These are phyloP conservation scores for Ictalurus punctatus DNA, from an alignment of 2,113 vertebrate genomes.

Conservation along the genomic window DNA sequence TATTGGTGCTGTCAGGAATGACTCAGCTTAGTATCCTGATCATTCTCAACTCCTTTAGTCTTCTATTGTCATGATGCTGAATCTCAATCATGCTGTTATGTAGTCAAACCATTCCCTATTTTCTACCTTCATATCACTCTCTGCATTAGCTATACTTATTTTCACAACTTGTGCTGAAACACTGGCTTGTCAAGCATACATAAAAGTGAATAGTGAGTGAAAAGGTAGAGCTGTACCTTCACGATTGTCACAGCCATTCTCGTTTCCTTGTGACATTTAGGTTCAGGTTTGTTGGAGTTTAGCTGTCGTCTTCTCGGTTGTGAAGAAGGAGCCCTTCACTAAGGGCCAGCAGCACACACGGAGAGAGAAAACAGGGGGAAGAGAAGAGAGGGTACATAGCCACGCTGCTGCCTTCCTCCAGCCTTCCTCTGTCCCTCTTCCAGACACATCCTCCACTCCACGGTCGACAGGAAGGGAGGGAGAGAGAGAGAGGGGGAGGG, in stretches of 20 bases:
- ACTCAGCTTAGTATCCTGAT: constrained; percentile 21
- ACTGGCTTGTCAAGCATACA: neutral
- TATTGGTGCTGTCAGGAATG: constrained; percentile 23
- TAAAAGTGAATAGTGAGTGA: constrained; percentile 37
- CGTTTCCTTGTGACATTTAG: constrained; percentile 72
- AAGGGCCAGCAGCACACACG: constrained; percentile 43
- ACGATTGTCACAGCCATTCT: constrained; percentile 64
- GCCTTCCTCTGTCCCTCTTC: constrained; percentile 66
- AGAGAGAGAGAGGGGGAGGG: constrained; percentile 34
- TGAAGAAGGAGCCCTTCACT: constrained; percentile 55
- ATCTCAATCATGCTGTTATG: neutral
- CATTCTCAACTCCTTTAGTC: neutral
- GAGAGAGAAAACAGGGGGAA: constrained; percentile 51
- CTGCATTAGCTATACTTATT: neutral
- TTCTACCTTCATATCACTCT: neutral
- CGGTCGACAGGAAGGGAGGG: constrained; percentile 73
- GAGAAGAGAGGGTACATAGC: constrained; percentile 55
- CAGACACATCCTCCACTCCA: constrained; percentile 72
- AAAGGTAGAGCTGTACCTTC: constrained; percentile 64
- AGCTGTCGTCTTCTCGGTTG: constrained; percentile 51
- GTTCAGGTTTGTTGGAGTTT: constrained; percentile 61
- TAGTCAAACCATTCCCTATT: neutral
- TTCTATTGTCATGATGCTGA: constrained; percentile 1
- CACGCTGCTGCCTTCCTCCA: constrained; percentile 63
- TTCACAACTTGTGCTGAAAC: neutral